Evolutionary conservation across 2,888 invertebrate genomes (phyloP).

Genomic region (Choreutis nemorana): DNA sequence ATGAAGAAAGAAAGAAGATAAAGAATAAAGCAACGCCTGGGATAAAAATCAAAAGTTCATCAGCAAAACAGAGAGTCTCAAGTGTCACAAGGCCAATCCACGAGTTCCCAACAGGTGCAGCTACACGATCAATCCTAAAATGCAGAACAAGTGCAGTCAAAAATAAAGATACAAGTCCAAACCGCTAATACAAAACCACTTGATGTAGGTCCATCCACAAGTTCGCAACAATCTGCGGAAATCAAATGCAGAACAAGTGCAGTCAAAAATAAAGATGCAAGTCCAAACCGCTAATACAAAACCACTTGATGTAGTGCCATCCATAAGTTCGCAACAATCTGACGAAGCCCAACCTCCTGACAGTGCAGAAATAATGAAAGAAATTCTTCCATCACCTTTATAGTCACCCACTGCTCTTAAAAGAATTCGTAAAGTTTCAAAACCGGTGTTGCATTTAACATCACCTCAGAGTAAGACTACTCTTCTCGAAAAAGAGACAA

Average conservation of each 20-base stretch:
- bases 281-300: no score
- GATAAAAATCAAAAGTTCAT: slow-evolving; percentile 8
- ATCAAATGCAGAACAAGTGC: neutral
- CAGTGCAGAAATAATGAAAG: neutral
- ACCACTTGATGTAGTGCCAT: no score
- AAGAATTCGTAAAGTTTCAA: slow-evolving; percentile 4
- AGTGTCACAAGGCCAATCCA: slow-evolving; percentile 4
- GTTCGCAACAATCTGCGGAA: slow-evolving; percentile 3
- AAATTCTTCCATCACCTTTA: neutral
- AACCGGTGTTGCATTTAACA: slow-evolving; percentile 8
- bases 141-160: neutral
- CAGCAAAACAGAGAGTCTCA: slow-evolving; percentile 1
- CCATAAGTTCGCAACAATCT: slow-evolving; percentile 4
- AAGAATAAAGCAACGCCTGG: slow-evolving; percentile 4
- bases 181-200: no score
- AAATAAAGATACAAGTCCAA: neutral
- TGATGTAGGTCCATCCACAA: no score
- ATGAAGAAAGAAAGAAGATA: no score
- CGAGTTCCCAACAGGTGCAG: neutral
- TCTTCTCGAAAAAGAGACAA: slow-evolving; percentile 4
- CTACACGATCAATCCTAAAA: no score
- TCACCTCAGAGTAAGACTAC: slow-evolving; percentile 5
- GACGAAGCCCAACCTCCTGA: neutral
- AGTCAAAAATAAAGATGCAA: neutral
- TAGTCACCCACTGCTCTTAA: neutral